Percentiles rank a stretch among this genome's conserved stretches.
phyloP scores from a whole-genome alignment of 2,113 vertebrate genomes.

The Ctenomys sociabilis region DNA sequence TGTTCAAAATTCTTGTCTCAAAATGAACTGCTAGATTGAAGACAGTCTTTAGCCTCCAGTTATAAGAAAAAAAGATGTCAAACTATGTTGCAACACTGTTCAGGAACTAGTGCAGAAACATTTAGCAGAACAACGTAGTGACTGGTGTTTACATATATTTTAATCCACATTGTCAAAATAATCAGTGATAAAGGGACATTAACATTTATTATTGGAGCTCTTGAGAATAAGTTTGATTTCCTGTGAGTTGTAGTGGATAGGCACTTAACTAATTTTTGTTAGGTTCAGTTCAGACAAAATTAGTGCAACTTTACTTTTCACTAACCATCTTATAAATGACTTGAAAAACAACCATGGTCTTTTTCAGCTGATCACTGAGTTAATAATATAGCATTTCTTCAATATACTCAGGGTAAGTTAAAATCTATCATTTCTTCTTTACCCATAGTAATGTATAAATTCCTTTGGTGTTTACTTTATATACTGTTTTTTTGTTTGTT shows the following conservation, averaged over 20 bases:
- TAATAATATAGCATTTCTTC: not conserved
- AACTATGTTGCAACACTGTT: not conserved
- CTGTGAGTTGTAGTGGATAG: not conserved
- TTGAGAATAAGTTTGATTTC: not conserved
- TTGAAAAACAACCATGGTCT: not conserved
- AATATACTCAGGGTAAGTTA: not conserved
- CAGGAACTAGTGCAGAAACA: not conserved
- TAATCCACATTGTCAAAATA: conserved; percentile 30
- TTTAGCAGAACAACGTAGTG: not conserved
- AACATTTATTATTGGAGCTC: not conserved
- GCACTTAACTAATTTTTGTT: conserved; percentile 4
- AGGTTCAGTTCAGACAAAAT: not conserved
- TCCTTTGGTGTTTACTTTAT: not conserved
- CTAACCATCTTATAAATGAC: conserved; percentile 13
- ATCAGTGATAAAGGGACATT: not conserved
- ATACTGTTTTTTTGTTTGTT: too few species aligned
- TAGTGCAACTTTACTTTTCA: conserved; percentile 25
- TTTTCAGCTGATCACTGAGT: not conserved
- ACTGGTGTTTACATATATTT: not conserved
- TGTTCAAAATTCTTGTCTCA: not conserved
- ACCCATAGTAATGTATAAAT: not conserved
- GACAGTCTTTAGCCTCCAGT: not conserved
- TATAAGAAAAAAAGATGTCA: not conserved
- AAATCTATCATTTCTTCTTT: not conserved
- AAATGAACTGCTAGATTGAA: not conserved